Percentiles rank a stretch among this genome's conserved stretches.
These are phyloP conservation scores for Epinotia nisella DNA, from an alignment of 2,888 invertebrate genomes.

Conservation along the genomic window DNA sequence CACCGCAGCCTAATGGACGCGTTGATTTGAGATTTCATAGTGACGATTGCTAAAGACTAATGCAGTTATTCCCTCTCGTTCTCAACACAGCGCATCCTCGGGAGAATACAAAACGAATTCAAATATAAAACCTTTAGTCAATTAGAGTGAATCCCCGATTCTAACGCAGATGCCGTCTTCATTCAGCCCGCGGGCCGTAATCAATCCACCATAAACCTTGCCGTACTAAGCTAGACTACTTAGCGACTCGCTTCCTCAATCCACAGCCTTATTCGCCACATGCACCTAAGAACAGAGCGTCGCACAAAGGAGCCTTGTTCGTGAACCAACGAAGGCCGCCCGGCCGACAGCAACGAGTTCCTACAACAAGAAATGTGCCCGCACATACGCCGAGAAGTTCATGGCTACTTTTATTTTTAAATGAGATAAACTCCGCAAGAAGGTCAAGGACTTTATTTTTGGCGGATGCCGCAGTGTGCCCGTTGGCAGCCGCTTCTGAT, in stretches of 20 bases:
- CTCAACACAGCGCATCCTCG: too few species aligned
- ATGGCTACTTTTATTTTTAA: conserved; percentile 80
- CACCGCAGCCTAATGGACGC: too few species aligned
- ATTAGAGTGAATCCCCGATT: conserved; percentile 12
- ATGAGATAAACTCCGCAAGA: conserved; percentile 71
- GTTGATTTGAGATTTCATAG: too few species aligned
- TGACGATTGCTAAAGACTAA: too few species aligned
- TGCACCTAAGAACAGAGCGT: conserved; percentile 19
- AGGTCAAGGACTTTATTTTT: conserved; percentile 82
- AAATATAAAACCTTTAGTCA: not conserved
- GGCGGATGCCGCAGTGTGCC: conserved; percentile 67
- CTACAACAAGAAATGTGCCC: conserved; percentile 63
- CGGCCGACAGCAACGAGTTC: conserved; percentile 52
- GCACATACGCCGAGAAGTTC: conserved; percentile 73
- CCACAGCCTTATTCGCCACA: conserved; percentile 50
- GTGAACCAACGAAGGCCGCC: conserved; percentile 81
- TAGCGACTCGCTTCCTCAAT: conserved; percentile 53
- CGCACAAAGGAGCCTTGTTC: conserved; percentile 79
- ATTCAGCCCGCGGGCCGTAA: conserved; percentile 29
- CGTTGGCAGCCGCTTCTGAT: conserved; percentile 72
- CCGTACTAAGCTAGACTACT: conserved; percentile 48
- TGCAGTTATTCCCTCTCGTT: too few species aligned
- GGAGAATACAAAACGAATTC: not conserved
- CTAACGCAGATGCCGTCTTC: conserved; percentile 18
- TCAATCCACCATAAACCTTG: conserved; percentile 47